Base-by-base conservation (phyloP, 2,888 invertebrate genomes). In the Stomorhina lunata region DNA sequence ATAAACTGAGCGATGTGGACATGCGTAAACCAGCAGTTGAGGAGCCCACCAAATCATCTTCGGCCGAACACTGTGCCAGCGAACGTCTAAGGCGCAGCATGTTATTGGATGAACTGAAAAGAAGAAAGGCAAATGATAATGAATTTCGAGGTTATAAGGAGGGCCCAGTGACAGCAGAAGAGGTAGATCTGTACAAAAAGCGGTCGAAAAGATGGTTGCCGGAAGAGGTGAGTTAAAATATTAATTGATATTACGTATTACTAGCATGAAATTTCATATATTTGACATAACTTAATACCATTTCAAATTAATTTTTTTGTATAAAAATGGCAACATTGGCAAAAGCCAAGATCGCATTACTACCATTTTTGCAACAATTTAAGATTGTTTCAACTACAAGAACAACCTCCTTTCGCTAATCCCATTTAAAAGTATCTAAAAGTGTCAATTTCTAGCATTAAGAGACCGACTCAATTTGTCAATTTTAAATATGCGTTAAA, bases 1-100 rank as follows among this genome's bases (percentile, higher is more conserved):
- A 97, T 92, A 94, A 95, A 87, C 92, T 94, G 84, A 95, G 95
- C 66, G 97, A 97, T 91, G 96, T 97, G 76, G 92, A 90, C 85
- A 90, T 90, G 90, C 86, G 83, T 27, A 81, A 85, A 65, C 78
- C 83, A 12, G 77, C 85, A 15, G 66, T 73, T n/a, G 83, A 32
- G 80, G 84, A 57, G 69, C 80, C 68, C 17, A 68, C 80, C 84
- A 94, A 94, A 66, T 66, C 84, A n/a, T 71, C 85, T 32, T 80
- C 57, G 82, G 68, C 84, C 12, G 88, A 90, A 68, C 91, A 91
- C 84, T 91, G 91, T 86, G 91, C 91, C 76, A 91, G 91, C 69
- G 91, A 91, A 81, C 86, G 88, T 45, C 83, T 91, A 53, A 86
- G 89, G 25, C 87, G 87, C 80, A 89, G 86, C 83, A 85, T 88